These are phyloP conservation scores for Limosa lapponica DNA, from an alignment of 2,797 vertebrate genomes.

Conservation along the genomic window DNA sequence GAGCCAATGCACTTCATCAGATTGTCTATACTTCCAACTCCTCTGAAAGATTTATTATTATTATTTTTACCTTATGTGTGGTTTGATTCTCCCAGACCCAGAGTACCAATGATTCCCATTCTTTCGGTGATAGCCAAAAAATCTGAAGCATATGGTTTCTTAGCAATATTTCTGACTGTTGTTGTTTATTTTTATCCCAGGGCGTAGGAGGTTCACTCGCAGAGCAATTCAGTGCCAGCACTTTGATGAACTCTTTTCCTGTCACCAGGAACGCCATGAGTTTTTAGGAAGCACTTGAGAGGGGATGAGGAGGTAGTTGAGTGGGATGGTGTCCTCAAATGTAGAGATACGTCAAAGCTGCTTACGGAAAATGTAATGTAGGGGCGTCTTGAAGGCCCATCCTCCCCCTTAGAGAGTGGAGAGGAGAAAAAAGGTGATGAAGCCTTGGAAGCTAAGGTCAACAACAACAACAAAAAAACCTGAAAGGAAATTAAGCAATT, in stretches of 20 bases:
- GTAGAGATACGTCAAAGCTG: conserved; percentile 8
- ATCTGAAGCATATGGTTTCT: conserved; percentile 7
- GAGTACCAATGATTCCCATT: background rate
- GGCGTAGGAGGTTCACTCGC: conserved; percentile 29
- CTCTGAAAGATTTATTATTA: background rate
- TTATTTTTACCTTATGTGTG: background rate
- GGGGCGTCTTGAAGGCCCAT: background rate
- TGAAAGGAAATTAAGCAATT: background rate
- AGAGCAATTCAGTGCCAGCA: background rate
- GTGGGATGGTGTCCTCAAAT: conserved; percentile 39
- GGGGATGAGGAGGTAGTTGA: conserved; percentile 49
- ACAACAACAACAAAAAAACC: fast-evolving
- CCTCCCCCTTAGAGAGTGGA: background rate
- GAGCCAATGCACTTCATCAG: background rate
- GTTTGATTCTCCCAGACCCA: background rate
- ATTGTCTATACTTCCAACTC: background rate
- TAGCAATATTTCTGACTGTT: conserved; percentile 9
- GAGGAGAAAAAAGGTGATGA: background rate
- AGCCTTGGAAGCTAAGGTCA: background rate
- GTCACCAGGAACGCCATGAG: conserved; percentile 21
- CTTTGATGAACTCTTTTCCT: conserved; percentile 59
- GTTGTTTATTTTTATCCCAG: conserved; percentile 57
- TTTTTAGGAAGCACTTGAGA: conserved; percentile 10
- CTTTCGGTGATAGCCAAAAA: conserved; percentile 44
- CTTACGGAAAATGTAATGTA: background rate